Base-by-base conservation (phyloP, 2,113 vertebrate species). In the Coptodon rendalli region DNA sequence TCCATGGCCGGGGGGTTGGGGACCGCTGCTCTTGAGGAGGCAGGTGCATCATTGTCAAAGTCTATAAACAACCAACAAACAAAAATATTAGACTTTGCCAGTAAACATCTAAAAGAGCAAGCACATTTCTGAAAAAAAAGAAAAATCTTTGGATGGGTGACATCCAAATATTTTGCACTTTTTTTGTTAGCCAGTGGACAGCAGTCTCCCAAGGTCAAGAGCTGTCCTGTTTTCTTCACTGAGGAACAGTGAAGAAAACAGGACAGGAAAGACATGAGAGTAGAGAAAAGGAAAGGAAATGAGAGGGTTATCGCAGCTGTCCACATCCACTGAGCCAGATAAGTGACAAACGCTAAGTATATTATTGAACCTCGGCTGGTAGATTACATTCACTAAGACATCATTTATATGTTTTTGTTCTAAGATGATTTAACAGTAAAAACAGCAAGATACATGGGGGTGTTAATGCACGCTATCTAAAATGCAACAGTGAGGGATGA, bases 241-340 rank as follows among this genome's bases (percentile, higher is more conserved):
- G 59, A 27, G 27, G 27, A 29, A 29, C 45, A 80, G 14, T 79
- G 40, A 85, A 48, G 27, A n/a, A 17, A 16, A 81, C 29, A 10
- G 45, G 63, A 66, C 29, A 73, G 34, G 16, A 52, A 36, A 13
- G 43, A 82, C 5, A 17, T 68, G 4, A 54, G 52, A 73, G 79
- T 63, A 68, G 48, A 61, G 27, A 83, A 56, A 86, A 73, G 38
- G 50, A 82, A 84, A 54, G 76, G 61, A 57, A 84, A 80, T 81
- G 24, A 85, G 78, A 73, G 34, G 61, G 80, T 89, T 61, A 81
- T 87, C 63, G 61, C 82, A 87, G 87, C 63, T 73, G 79, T 24
- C 68, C 31, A 87, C 76, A 87, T 90, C 83, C 36, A 19, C 61
- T 82, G 86, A 89, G 82, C 84, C 86, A 91, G 31, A 53, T 63